Conservation (phyloP, 2,888 invertebrate species). For the Poecilobothrus nobilitatus region DNA sequence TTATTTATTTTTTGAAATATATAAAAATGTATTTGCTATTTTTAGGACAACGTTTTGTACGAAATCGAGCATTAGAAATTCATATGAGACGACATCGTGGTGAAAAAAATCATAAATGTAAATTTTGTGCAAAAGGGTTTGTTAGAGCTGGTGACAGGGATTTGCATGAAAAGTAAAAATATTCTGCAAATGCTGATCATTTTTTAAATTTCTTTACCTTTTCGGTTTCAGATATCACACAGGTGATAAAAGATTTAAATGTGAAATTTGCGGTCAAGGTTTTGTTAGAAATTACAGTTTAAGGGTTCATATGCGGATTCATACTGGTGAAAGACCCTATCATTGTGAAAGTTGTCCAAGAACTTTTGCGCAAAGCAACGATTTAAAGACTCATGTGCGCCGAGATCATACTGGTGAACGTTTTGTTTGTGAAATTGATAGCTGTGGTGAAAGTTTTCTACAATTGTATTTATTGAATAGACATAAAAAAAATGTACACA, state of each 20-base stretch:
- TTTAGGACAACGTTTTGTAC: background rate
- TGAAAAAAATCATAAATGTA: slow-evolving; percentile 3
- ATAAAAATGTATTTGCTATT: background rate
- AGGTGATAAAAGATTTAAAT: background rate
- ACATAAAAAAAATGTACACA: background rate
- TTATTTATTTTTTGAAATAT: too few relatives aligned
- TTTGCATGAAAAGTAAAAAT: background rate
- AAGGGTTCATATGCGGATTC: slow-evolving; percentile 63
- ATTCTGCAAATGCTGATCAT: background rate
- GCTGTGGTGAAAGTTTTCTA: background rate
- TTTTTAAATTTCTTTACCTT: background rate
- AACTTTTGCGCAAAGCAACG: background rate
- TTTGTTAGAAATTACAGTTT: slow-evolving; percentile 1
- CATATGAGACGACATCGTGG: background rate
- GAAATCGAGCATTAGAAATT: background rate
- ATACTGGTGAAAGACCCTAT: slow-evolving; percentile 77
- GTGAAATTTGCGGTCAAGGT: background rate
- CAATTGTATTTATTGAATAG: background rate
- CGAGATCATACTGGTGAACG: background rate
- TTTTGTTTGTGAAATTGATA: background rate
- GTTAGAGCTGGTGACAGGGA: background rate
- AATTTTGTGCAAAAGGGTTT: background rate
- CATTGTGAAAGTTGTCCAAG: slow-evolving; percentile 47
- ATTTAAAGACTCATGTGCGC: background rate
- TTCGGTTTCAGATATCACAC: background rate